Evolutionary conservation across 2,888 invertebrate genomes (phyloP).

Genomic region (Ferrisia virgata): DNA sequence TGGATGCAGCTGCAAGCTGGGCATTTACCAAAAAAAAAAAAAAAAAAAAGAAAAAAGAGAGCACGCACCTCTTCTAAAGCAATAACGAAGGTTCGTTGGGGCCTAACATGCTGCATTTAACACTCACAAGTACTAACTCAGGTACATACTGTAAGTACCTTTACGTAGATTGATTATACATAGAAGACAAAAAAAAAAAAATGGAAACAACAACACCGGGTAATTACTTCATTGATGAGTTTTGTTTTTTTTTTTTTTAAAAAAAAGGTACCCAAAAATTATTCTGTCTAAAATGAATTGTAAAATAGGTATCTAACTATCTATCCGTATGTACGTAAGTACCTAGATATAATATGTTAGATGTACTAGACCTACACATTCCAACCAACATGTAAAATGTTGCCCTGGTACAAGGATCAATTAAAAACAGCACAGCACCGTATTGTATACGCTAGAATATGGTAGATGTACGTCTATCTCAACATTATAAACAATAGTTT

Average conservation of each 20-base stretch:
- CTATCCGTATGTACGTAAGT: too few species aligned
- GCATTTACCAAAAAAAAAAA: neutral
- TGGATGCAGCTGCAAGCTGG: slow-evolving; percentile 34
- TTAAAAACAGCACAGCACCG: neutral
- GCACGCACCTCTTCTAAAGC: too few species aligned
- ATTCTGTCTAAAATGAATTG: neutral
- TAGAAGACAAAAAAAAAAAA: too few species aligned
- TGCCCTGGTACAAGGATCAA: neutral
- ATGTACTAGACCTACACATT: too few species aligned
- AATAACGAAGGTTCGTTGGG: neutral
- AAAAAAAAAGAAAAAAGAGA: neutral
- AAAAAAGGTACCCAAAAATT: neutral
- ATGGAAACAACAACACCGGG: neutral
- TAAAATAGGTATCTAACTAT: too few species aligned
- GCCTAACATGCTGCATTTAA: neutral
- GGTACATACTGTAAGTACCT: too few species aligned
- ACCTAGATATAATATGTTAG: too few species aligned
- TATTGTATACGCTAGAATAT: neutral
- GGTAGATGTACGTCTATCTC: too few species aligned
- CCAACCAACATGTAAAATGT: neutral
- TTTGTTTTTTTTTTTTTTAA: too few species aligned
- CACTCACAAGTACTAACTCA: neutral
- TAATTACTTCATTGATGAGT: neutral
- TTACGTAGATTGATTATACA: too few species aligned
- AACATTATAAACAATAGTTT: neutral